These are phyloP conservation scores for Zapornia atra DNA, from an alignment of 2,113 vertebrate genomes.

Conservation along the genomic window DNA sequence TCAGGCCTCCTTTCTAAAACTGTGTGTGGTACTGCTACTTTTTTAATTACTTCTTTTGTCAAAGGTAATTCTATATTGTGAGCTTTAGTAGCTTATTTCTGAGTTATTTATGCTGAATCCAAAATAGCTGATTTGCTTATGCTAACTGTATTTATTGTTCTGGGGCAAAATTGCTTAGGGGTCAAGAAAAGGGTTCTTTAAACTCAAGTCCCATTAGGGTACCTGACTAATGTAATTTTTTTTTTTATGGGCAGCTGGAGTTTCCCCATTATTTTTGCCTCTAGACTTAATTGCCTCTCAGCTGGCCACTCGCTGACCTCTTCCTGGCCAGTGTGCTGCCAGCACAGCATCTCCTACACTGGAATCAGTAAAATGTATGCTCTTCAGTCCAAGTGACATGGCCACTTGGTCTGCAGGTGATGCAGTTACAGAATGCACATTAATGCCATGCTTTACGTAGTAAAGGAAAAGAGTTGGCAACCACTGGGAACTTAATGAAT, in stretches of 20 bases:
- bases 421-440: neutral
- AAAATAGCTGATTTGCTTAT: slow-evolving; percentile 30
- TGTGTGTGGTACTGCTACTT: neutral
- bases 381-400: neutral
- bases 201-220: neutral
- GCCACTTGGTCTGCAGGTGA: neutral
- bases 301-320: neutral
- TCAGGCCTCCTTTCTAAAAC: neutral
- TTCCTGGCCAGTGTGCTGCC: neutral
- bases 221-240: neutral
- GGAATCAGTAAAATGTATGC: accelerated
- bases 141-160: slow-evolving; percentile 21
- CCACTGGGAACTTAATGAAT: neutral
- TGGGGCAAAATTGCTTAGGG: neutral
- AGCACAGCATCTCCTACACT: neutral
- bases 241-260: neutral
- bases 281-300: neutral
- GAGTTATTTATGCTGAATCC: slow-evolving; percentile 24
- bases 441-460: neutral
- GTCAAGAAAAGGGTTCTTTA: slow-evolving; percentile 29
- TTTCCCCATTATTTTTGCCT: slow-evolving; percentile 21
- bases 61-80: slow-evolving; percentile 15
- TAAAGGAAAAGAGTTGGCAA: neutral
- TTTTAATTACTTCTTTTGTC: slow-evolving; percentile 36
- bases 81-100: slow-evolving; percentile 10